Evolutionary conservation across 2,113 vertebrate genomes (phyloP), one percentile per base, ranked within the genome.

Genomic region (Osmerus mordax): DNA sequence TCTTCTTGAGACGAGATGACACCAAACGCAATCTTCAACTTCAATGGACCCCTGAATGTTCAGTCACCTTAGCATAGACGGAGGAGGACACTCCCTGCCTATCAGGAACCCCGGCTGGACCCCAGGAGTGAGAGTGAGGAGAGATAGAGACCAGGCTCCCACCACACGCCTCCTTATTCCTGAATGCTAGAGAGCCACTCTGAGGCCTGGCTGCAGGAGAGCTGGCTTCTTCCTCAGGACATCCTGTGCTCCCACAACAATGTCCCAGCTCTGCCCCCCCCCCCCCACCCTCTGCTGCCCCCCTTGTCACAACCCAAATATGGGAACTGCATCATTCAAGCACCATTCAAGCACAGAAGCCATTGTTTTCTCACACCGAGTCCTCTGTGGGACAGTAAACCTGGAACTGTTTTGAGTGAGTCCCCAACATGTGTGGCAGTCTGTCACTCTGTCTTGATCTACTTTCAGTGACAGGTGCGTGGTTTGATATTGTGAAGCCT

Each of bases 171-270:
- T 87, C 86, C 60, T 82, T 70, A 61, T 75, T 71, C 84, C 79
- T 75, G 76, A 89, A 83, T 84, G 78, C 71, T 74, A 25, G 61
- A 53, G n/a, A 16, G 69, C 13, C 70, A 78, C 80, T 86, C 77
- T 36, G 9, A 52, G 61, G 63, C 76, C 72, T 72, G 74, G 63
- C 69, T 70, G 72, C 68, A 58, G 73, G 76, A 76, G 87, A 56
- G 25, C 85, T 73, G 89, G 86, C 87, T 89, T 92, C 92, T 96
- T 96, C 94, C 95, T 94, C 95, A 98, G 97, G 96, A 98, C 94
- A 98, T 98, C 97, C 96, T 97, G 96, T 88, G 91, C 76, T 91
- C 90, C 91, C 90, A 91, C 91, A 92, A 93, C 90, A 93, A 92
- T 91, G 90, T 89, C 85, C 84, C 83, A 86, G 78, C 82, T 75